A percentile compares a stretch with the other conserved stretches of the same genome.
Evolutionary conservation across 1,140 invertebrate genomes (phyloP).

Genomic region (Melipona quadrifasciata): DNA sequence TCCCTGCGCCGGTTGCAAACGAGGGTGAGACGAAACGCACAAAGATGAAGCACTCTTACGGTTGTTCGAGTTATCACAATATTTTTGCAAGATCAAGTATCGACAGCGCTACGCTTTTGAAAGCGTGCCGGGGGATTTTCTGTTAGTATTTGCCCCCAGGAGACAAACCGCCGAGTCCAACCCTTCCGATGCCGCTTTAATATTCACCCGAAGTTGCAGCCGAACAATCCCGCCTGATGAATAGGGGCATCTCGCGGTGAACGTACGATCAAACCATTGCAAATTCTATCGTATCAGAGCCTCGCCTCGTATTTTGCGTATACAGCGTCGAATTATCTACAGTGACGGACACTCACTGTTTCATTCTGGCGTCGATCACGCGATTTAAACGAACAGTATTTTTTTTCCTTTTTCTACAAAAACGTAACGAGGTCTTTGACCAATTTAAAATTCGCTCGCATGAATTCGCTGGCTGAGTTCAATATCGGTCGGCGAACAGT

Average conservation of each 20-base stretch:
- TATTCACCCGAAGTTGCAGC: conserved; percentile 69
- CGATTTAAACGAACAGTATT: not conserved
- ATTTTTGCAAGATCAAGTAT: conserved; percentile 61
- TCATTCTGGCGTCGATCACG: not conserved
- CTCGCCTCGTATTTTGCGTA: not conserved
- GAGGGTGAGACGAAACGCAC: conserved; percentile 39
- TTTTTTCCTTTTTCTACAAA: not conserved
- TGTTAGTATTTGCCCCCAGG: conserved; percentile 49
- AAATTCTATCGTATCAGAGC: not conserved
- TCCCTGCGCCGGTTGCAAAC: not conserved
- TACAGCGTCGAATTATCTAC: not conserved
- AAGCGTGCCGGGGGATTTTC: conserved; percentile 15
- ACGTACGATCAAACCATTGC: not conserved
- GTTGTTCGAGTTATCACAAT: conserved; percentile 66
- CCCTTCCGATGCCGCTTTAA: conserved; percentile 73
- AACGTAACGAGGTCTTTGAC: not conserved
- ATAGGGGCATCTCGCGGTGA: conserved; percentile 55
- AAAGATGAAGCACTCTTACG: conserved; percentile 40
- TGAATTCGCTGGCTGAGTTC: not conserved
- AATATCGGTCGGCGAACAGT: conserved; percentile 31
- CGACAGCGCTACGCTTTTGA: conserved; percentile 53
- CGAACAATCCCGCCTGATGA: conserved; percentile 72
- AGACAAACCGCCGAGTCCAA: conserved; percentile 65
- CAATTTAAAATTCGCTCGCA: not conserved
- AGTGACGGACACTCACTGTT: not conserved